Conservation (phyloP, 2,888 invertebrate species). For the Ethmia dodecea region DNA sequence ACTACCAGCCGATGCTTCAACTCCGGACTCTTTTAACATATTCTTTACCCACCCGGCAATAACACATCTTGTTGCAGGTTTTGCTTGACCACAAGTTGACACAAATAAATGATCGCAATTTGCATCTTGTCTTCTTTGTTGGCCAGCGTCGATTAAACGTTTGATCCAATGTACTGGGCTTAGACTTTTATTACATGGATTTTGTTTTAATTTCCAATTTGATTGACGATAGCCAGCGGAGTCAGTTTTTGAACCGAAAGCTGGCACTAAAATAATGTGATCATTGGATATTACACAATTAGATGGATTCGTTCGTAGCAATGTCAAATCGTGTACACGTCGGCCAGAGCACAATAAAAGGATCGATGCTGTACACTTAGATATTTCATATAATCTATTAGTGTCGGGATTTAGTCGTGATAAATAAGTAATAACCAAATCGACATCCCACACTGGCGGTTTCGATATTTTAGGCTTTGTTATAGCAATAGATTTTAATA, state of each 20-base stretch:
- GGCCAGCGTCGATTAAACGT: too few species aligned
- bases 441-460: conserved; percentile 7
- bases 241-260: conserved; percentile 6
- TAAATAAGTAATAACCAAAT: conserved; percentile 9
- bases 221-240: background rate
- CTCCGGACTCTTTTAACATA: background rate
- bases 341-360: conserved; percentile 1
- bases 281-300: background rate
- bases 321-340: conserved; percentile 2
- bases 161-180: too few species aligned
- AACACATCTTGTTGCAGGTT: background rate
- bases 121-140: background rate
- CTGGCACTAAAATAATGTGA: background rate
- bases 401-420: too few species aligned
- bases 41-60: background rate
- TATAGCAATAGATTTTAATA: conserved; percentile 7
- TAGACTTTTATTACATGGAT: too few species aligned
- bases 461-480: conserved; percentile 2
- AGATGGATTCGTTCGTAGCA: background rate
- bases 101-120: background rate
- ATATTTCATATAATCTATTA: background rate
- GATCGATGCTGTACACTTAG: background rate
- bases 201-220: background rate
- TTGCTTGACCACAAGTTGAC: background rate
- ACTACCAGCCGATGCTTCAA: background rate